These are phyloP conservation scores for Gorsachius goisagi DNA, from an alignment of 2,113 vertebrate species.

Conservation along the genomic window DNA sequence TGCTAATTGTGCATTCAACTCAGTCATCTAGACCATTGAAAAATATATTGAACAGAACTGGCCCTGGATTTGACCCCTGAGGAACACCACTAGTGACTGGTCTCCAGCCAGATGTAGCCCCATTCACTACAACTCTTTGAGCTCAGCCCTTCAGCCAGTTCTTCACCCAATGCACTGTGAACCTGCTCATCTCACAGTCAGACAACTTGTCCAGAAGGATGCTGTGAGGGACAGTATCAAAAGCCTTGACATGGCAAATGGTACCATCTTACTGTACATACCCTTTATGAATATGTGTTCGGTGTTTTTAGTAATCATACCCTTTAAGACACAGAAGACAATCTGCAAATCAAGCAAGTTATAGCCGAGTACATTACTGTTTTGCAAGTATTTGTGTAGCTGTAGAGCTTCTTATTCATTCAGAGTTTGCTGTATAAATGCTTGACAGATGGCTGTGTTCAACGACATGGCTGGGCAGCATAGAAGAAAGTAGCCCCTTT, in stretches of 20 bases:
- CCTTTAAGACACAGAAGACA: not conserved
- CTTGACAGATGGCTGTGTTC: not conserved
- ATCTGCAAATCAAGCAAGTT: not conserved
- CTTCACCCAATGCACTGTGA: fast-evolving
- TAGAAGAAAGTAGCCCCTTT: not conserved
- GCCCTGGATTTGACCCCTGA: not conserved
- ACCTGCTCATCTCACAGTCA: not conserved
- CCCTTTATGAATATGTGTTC: not conserved
- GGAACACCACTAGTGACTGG: not conserved
- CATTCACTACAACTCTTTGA: not conserved
- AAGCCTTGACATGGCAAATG: not conserved
- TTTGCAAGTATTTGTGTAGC: not conserved
- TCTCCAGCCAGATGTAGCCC: not conserved
- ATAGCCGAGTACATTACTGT: not conserved
- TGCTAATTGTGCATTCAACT: not conserved
- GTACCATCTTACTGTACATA: not conserved
- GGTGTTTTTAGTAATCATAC: not conserved
- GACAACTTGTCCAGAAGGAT: not conserved
- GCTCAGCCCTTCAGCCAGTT: not conserved
- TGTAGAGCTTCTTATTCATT: not conserved
- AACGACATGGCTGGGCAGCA: not conserved
- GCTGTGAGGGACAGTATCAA: not conserved
- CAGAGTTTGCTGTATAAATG: not conserved
- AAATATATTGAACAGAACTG: not conserved
- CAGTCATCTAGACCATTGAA: not conserved